Conservation (phyloP, 2,888 invertebrate genomes). For the Agonum fuliginosum region DNA sequence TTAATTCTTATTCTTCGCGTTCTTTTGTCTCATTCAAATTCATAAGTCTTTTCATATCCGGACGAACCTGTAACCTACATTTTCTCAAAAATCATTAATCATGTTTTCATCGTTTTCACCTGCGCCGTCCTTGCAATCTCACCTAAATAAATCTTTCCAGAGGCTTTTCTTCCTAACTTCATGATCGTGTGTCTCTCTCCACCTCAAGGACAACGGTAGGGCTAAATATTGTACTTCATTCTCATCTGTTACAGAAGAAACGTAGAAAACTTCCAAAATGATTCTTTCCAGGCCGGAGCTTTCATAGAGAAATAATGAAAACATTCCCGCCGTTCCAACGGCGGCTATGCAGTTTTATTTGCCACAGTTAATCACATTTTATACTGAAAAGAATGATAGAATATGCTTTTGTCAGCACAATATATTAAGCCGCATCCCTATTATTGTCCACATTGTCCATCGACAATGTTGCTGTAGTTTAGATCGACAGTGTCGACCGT, state of each 20-base stretch:
- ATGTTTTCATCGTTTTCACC: conserved; percentile 15
- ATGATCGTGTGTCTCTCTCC: background rate
- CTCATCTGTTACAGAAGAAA: background rate
- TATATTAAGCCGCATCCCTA: too few species aligned
- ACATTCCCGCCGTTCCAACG: background rate
- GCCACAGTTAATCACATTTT: too few species aligned
- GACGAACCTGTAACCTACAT: conserved; percentile 4
- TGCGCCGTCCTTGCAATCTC: background rate
- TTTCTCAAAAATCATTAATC: conserved; percentile 36
- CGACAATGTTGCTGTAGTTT: too few species aligned
- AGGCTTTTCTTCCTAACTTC: conserved; percentile 2
- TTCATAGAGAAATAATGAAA: background rate
- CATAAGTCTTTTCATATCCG: conserved; percentile 29
- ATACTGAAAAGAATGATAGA: too few species aligned
- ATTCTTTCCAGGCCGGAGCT: background rate
- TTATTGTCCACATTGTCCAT: too few species aligned
- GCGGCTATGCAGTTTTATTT: background rate
- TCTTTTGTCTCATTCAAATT: conserved; percentile 22
- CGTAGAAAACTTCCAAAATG: background rate
- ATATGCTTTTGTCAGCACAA: too few species aligned
- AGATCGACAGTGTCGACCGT: too few species aligned
- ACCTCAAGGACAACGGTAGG: too few species aligned
- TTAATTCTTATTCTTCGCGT: background rate
- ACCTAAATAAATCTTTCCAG: conserved; percentile 20
- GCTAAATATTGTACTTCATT: background rate